These are phyloP conservation scores for Orius insidiosus DNA, from an alignment of 1,140 invertebrate genomes.

Conservation along the genomic window DNA sequence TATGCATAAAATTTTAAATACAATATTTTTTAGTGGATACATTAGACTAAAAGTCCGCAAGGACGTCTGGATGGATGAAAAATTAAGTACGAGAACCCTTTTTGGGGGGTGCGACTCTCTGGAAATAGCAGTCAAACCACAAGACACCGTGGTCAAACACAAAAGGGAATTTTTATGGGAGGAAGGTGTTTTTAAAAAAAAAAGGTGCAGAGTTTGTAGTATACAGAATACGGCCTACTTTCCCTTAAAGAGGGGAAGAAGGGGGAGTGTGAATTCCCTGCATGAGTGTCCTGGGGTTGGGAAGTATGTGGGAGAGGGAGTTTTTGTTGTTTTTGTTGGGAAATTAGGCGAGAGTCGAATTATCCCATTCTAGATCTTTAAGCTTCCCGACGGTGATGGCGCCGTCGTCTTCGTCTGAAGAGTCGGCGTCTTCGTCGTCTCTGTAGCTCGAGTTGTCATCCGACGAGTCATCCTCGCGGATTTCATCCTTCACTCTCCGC, in stretches of 20 bases:
- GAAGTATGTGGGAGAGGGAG: not conserved
- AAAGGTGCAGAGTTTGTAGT: conserved; percentile 9
- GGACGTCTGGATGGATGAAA: conserved; percentile 9
- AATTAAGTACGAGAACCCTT: conserved; percentile 12
- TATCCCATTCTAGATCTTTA: conserved; percentile 42
- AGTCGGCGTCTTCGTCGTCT: conserved; percentile 27
- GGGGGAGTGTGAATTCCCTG: not conserved
- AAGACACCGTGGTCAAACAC: not conserved
- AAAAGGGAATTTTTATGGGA: conserved; percentile 2
- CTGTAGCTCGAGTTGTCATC: conserved; percentile 27
- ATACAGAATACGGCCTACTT: conserved; percentile 1
- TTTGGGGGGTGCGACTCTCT: conserved; percentile 1
- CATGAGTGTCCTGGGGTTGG: not conserved
- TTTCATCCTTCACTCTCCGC: conserved; percentile 23
- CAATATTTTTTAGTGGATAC: conserved; percentile 6
- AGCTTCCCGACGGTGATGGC: conserved; percentile 24
- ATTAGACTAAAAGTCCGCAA: conserved; percentile 8
- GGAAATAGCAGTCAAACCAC: too few species aligned
- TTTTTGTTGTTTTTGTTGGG: conserved; percentile 2
- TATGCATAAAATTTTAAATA: too few species aligned
- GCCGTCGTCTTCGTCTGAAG: conserved; percentile 33
- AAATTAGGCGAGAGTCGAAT: conserved; percentile 33
- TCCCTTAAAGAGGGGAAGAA: not conserved
- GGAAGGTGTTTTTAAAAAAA: too few species aligned
- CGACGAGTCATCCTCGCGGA: conserved; percentile 37